A percentile compares a stretch with the other conserved stretches of the same genome.
Conservation (phyloP, 2,113 vertebrate species). For the Aegotheles bennettii region DNA sequence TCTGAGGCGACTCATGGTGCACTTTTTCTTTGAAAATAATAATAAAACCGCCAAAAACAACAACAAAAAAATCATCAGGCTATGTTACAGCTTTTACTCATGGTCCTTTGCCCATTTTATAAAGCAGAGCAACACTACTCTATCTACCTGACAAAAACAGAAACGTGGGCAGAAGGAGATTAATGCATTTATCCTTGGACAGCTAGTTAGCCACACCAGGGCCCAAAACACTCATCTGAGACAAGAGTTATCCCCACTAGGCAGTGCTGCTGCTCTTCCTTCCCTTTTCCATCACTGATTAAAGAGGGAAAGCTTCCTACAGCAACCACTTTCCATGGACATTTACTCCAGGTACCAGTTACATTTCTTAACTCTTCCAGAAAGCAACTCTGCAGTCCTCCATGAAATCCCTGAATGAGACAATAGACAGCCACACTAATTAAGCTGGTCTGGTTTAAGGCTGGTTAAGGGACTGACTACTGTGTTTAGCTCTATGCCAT, state of each 20-base stretch:
- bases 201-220: background rate
- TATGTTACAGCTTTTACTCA: background rate
- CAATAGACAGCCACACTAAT: background rate
- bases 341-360: background rate
- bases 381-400: background rate
- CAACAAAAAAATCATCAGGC: background rate
- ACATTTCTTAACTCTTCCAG: background rate
- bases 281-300: background rate
- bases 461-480: background rate
- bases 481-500: background rate
- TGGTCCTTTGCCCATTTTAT: background rate
- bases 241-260: background rate
- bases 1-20: rapidly evolving
- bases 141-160: background rate
- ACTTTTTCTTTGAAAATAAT: rapidly evolving
- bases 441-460: background rate
- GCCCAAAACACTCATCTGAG: rapidly evolving
- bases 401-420: background rate
- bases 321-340: background rate
- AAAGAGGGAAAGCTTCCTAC: background rate
- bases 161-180: background rate
- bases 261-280: background rate
- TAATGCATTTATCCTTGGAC: background rate
- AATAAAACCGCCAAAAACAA: background rate
- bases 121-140: background rate